Base-by-base conservation (phyloP, 2,888 invertebrate species). In the Pogonocherus hispidulus region DNA sequence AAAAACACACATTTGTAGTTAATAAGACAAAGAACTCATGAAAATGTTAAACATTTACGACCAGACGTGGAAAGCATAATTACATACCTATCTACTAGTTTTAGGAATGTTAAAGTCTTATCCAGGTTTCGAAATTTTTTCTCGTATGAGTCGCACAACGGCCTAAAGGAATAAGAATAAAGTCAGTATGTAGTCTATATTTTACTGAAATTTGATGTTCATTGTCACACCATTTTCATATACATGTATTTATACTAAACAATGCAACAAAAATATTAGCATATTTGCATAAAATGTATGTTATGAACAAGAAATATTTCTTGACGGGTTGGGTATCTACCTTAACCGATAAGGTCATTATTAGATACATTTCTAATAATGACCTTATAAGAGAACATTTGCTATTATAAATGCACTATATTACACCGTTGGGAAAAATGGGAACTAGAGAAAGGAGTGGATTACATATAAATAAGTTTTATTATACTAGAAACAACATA, bases 21-120 rank as follows among this genome's bases (percentile, higher is more conserved):
- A 57, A 14, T 57, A 14, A 57, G 20, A 57, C 22, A 9, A 22
- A 23, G 18, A 19, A 60, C 35, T 32, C 32, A n/a, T n/a, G 47
- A 47, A 27, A 23, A 32, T 47, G 46, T 46, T 59, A 60, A 62
- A 62, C 62, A 62, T 37, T 41, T 22, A 62, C 49, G 35, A 62
- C 35, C 20, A 51, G 14, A 62, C 51, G 51, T n/a, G 19, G 41
- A 55, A 55, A 55, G 55, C 41, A 14, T 27, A 27, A 27, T 51
- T 62, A 62, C 62, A 47, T 62, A 62, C 62, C 62, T 51, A 62
- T 62, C 62, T 51, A 51, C 51, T 51, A 62, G 51, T 32, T 62
- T 62, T 22, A 62, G 51, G 37, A 62, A 62, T 27, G 3, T 41
- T 62, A 62, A 19, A n/a, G 62, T 62, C n/a, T 51, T n/a, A 37